Evolutionary conservation across 2,888 invertebrate species (phyloP).

Genomic region (Brachyptera risi): DNA sequence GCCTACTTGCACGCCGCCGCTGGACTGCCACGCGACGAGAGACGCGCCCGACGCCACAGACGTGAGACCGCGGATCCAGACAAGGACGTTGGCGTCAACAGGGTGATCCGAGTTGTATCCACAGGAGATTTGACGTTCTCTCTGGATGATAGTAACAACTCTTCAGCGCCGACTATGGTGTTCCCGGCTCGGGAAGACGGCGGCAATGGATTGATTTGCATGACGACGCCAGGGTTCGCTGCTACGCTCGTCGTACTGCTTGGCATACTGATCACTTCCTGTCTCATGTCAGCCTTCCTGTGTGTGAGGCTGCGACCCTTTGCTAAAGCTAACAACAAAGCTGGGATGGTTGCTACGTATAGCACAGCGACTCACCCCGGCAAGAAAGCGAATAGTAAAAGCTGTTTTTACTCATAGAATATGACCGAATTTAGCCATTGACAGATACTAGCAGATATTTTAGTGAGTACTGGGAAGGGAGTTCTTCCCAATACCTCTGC

Average conservation of each 20-base stretch:
- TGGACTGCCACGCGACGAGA: conserved; percentile 67
- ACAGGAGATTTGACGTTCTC: conserved; percentile 84
- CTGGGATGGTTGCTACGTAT: conserved; percentile 13
- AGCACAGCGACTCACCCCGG: neutral
- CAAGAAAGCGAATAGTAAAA: conserved; percentile 35
- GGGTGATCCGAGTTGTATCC: conserved; percentile 86
- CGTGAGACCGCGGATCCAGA: conserved; percentile 60
- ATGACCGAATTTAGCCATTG: neutral
- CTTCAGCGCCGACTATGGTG: conserved; percentile 60
- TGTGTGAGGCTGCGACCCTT: conserved; percentile 62
- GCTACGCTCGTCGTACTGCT: conserved; percentile 79
- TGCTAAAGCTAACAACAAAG: conserved; percentile 44
- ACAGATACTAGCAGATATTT: neutral
- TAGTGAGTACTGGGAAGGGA: too few relatives aligned
- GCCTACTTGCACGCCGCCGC: conserved; percentile 58
- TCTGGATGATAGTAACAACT: conserved; percentile 61
- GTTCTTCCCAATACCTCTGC: neutral
- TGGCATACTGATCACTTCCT: conserved; percentile 77
- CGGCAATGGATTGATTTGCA: conserved; percentile 67
- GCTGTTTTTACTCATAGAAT: conserved; percentile 65
- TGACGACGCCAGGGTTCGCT: conserved; percentile 92
- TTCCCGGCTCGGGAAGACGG: conserved; percentile 62
- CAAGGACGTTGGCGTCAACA: conserved; percentile 82
- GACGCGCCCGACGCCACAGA: conserved; percentile 59
- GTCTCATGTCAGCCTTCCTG: conserved; percentile 78